Evolutionary conservation across 2,113 vertebrate genomes (phyloP), one percentile per base, ranked within the genome.

Genomic region (Chlamydotis undulata): DNA sequence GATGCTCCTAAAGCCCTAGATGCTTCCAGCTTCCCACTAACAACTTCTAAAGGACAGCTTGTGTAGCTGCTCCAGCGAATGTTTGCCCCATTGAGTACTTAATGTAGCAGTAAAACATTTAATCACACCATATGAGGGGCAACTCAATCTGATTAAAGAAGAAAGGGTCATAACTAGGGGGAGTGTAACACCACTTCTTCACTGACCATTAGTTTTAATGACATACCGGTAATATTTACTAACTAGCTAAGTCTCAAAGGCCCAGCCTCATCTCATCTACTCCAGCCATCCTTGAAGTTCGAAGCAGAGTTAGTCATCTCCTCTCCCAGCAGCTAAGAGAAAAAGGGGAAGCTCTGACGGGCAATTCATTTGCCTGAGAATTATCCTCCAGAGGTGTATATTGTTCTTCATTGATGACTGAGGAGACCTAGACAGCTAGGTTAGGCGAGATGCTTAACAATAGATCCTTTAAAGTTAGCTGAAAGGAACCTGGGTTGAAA

Each of bases 161-260:
- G 89, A 93, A 96, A 95, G 94, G 95, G 94, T 96, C 94, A 93
- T 96, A 96, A 97, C 95, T 94, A 83, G 70, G 78, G 84, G 94
- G 91, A 89, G 89, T 91, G 95, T 93, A 94, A 96, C 91, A 93
- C 75, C 84, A 95, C 95, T 97, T 96, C 80, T 96, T 94, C 95
- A 94, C 96, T 96, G 96, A 94, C 95, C 96, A 96, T 97, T 97
- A 96, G 94, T 94, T 96, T 96, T 95, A 90, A 96, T 95, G 91
- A 91, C 87, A 82, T 78, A 93, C 78, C 1, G 0, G 91, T 94
- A 96, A 93, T 95, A 96, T 94, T 96, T 96, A 96, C 96, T 97
- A 96, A 97, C 96, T 87, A 96, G 95, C 93, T 93, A 45, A 68
- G 95, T 96, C 96, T 97, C 96, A 94, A 71, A 96, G 94, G 96